Conservation (phyloP, 2,797 vertebrate species). For the Acrossocheilus fasciatus region DNA sequence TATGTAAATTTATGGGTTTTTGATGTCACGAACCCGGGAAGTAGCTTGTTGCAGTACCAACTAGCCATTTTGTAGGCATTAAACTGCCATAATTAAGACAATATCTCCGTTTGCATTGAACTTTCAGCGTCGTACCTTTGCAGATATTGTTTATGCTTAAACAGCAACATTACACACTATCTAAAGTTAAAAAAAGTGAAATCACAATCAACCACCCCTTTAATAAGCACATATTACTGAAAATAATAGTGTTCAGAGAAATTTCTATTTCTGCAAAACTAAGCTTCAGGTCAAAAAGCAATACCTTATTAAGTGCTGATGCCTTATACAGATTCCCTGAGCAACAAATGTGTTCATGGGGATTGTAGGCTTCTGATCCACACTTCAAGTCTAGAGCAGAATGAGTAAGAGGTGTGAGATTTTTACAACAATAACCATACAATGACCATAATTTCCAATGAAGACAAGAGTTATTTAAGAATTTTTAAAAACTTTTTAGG, state of each 20-base stretch:
- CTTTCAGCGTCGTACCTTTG: too few species aligned
- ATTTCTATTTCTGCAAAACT: neutral
- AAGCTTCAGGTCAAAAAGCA: neutral
- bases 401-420: neutral
- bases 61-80: too few species aligned
- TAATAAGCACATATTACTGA: neutral
- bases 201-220: too few species aligned
- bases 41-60: too few species aligned
- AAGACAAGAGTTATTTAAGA: neutral
- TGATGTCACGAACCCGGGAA: too few species aligned
- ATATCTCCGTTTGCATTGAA: too few species aligned
- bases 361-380: neutral
- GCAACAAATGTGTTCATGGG: neutral
- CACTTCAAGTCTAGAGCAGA: neutral
- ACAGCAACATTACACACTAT: too few species aligned
- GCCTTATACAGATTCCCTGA: fast-evolving
- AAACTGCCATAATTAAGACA: too few species aligned
- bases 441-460: neutral
- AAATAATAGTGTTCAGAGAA: neutral
- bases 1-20: too few species aligned
- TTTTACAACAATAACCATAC: neutral
- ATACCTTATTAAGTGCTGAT: neutral
- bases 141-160: too few species aligned
- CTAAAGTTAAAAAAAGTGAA: too few species aligned
- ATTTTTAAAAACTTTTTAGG: too few species aligned